phyloP scores from a whole-genome alignment of 2,113 vertebrate genomes.

The Gnathochromis pfefferi region DNA sequence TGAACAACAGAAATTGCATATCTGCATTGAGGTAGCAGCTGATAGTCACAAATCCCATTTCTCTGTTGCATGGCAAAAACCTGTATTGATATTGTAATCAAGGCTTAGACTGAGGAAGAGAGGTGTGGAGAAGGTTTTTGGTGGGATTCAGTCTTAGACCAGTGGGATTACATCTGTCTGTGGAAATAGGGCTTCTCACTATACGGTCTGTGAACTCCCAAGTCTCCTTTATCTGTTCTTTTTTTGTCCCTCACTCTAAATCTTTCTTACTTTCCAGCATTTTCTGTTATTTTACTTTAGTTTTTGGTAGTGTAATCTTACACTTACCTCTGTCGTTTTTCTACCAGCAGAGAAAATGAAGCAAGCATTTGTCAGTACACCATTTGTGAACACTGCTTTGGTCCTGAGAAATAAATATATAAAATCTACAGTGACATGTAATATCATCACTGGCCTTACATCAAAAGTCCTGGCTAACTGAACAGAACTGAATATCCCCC shows the following conservation, averaged over 20 bases:
- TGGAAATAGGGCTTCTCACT: conserved; percentile 21
- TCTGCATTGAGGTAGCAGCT: not conserved
- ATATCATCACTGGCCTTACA: not conserved
- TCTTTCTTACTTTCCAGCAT: not conserved
- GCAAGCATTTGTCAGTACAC: not conserved
- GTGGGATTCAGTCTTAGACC: conserved; percentile 1
- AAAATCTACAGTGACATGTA: not conserved
- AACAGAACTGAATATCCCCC: not conserved
- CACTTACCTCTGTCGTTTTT: not conserved
- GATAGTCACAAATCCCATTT: not conserved
- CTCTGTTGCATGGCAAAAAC: not conserved
- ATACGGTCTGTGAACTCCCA: conserved; percentile 26
- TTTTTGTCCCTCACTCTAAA: not conserved
- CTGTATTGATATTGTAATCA: conserved; percentile 14
- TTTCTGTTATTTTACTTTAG: not conserved
- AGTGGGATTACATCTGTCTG: conserved; percentile 32
- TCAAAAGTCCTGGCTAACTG: not conserved
- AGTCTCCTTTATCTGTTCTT: conserved; percentile 22
- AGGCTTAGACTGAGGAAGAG: not conserved
- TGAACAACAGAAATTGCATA: not conserved
- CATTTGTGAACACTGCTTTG: not conserved
- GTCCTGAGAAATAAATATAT: not conserved
- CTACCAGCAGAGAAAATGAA: not conserved
- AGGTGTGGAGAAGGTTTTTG: conserved; percentile 1
- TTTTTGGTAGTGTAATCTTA: not conserved